These are phyloP conservation scores for Tortricodes alternella DNA, from an alignment of 2,888 invertebrate species.

Conservation along the genomic window DNA sequence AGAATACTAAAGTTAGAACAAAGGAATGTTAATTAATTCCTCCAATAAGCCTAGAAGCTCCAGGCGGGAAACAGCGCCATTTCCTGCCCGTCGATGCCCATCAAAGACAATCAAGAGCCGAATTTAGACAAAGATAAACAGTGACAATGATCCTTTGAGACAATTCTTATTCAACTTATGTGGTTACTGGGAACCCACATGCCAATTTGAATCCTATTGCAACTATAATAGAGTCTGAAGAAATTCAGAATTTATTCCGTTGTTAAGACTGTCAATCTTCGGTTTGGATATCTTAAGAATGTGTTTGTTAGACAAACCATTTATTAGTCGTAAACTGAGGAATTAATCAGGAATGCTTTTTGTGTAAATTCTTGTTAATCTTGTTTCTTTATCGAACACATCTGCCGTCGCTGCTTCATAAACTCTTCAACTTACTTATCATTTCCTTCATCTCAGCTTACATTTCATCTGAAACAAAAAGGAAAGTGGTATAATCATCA, in stretches of 20 bases:
- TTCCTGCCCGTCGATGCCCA: conserved; percentile 44
- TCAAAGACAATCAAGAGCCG: conserved; percentile 52
- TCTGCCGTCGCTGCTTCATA: background rate
- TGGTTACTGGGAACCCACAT: background rate
- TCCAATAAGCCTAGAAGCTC: conserved; percentile 31
- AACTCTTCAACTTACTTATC: conserved; percentile 44
- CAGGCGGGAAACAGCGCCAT: conserved; percentile 47
- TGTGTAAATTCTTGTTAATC: conserved; percentile 32
- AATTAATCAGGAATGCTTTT: conserved; percentile 45
- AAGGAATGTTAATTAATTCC: conserved; percentile 42
- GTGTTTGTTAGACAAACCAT: conserved; percentile 41
- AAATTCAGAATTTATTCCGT: background rate
- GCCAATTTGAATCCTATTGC: background rate
- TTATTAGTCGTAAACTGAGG: conserved; percentile 44
- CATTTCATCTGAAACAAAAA: conserved; percentile 56
- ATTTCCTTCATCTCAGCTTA: conserved; percentile 69
- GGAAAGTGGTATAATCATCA: background rate
- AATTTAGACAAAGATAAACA: conserved; percentile 52
- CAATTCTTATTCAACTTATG: conserved; percentile 41
- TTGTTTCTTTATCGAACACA: background rate
- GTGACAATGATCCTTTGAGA: conserved; percentile 49
- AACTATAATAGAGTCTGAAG: background rate
- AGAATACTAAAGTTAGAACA: conserved; percentile 15
- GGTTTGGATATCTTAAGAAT: conserved; percentile 39
- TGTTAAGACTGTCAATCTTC: conserved; percentile 28